These are phyloP conservation scores for Drosophila lacicola DNA, from an alignment of 2,888 invertebrate species.

Conservation along the genomic window DNA sequence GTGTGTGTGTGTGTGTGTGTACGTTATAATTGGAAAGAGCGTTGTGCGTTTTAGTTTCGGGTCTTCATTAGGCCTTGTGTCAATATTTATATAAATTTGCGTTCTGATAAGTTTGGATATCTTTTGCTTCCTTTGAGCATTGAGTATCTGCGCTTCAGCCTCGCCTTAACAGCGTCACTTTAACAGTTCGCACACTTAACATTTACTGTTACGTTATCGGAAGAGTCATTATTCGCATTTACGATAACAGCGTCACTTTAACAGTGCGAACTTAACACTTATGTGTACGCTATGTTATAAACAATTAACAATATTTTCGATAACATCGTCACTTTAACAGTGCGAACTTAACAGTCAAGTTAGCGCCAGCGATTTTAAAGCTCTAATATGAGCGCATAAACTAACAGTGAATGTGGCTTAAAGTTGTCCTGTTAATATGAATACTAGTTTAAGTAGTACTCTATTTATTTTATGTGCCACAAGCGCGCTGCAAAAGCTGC, in stretches of 20 bases:
- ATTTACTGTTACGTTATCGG: too few species aligned
- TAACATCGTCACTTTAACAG: neutral
- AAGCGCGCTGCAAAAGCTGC: too few species aligned
- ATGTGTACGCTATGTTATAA: too few species aligned
- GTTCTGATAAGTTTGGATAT: slow-evolving; percentile 6
- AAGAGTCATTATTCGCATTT: neutral
- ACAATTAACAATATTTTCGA: too few species aligned
- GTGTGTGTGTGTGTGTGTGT: neutral
- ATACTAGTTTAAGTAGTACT: too few species aligned
- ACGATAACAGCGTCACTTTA: neutral
- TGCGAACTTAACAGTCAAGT: neutral
- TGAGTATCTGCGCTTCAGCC: neutral
- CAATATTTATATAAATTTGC: slow-evolving; percentile 13
- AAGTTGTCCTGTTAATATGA: too few species aligned
- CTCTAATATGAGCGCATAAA: too few species aligned
- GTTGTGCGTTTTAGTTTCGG: slow-evolving; percentile 1
- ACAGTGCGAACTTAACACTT: neutral
- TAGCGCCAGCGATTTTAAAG: too few species aligned
- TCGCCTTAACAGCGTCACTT: slow-evolving; percentile 1
- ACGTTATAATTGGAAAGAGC: neutral
- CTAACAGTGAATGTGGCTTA: too few species aligned
- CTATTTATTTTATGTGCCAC: too few species aligned
- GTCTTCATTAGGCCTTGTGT: neutral
- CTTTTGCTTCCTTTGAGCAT: neutral
- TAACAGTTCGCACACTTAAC: neutral